A percentile compares a stretch with the other conserved stretches of the same genome.
These are phyloP conservation scores for Dryobota labecula DNA, from an alignment of 2,888 invertebrate genomes.

Conservation along the genomic window DNA sequence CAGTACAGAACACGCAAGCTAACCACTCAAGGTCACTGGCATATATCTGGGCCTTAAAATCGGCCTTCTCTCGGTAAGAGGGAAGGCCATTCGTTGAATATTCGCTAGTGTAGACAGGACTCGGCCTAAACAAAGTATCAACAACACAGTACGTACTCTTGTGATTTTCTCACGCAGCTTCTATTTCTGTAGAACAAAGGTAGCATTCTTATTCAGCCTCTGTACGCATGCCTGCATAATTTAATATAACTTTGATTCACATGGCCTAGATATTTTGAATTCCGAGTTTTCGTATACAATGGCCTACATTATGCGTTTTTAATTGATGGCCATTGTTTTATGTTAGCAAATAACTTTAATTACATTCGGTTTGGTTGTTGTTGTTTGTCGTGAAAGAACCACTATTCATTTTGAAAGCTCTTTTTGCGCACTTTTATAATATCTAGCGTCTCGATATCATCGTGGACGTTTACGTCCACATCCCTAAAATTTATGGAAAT, in stretches of 20 bases:
- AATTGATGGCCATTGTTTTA: constrained; percentile 20
- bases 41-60: too few species aligned
- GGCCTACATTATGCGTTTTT: neutral
- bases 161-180: constrained; percentile 42
- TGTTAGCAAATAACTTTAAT: neutral
- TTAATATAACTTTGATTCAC: constrained; percentile 39
- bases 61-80: too few species aligned
- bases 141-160: neutral
- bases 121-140: neutral
- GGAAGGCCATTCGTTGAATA: neutral
- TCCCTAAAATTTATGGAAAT: too few species aligned
- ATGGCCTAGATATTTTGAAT: constrained; percentile 47
- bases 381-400: too few species aligned
- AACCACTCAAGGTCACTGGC: too few species aligned
- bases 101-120: neutral
- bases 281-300: constrained; percentile 27
- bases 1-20: too few species aligned
- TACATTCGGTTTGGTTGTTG: neutral
- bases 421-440: too few species aligned
- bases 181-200: constrained; percentile 39
- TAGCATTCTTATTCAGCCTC: constrained; percentile 45
- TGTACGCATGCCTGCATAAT: constrained; percentile 54
- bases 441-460: too few species aligned
- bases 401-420: neutral
- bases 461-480: too few species aligned